A percentile compares a stretch with the other conserved stretches of the same genome.
phyloP scores from a whole-genome alignment of 2,888 invertebrate species.

The Pasiphila rectangulata region DNA sequence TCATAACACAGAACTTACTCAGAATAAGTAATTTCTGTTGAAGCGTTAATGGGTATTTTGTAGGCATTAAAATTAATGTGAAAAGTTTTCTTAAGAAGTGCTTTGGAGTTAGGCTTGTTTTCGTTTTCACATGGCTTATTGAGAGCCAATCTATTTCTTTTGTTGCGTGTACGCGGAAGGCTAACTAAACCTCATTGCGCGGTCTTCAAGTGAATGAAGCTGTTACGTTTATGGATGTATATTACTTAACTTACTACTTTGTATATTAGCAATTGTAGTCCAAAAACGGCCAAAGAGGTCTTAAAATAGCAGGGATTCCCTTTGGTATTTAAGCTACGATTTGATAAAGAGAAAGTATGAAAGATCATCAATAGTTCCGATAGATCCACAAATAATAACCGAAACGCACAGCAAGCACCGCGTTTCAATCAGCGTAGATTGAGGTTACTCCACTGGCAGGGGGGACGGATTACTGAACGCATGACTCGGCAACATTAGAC shows the following conservation, averaged over 20 bases:
- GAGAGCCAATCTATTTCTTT: conserved; percentile 15
- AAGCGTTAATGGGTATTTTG: conserved; percentile 12
- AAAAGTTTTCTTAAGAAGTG: conserved; percentile 12
- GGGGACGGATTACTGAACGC: conserved; percentile 58
- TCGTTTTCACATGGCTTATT: conserved; percentile 16
- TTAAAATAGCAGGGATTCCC: no score
- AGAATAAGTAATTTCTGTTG: conserved; percentile 10
- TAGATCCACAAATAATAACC: conserved; percentile 33
- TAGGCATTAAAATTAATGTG: conserved; percentile 12
- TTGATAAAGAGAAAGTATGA: no score
- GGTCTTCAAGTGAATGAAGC: conserved; percentile 16
- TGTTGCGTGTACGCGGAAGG: conserved; percentile 20
- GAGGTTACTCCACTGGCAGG: conserved; percentile 43
- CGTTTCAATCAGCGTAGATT: conserved; percentile 73
- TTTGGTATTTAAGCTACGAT: background rate
- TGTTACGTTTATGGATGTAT: conserved; percentile 12
- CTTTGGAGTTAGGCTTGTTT: conserved; percentile 10
- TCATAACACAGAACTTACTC: conserved; percentile 14
- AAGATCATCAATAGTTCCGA: background rate
- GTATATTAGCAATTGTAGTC: no score
- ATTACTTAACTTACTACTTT: background rate
- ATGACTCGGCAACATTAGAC: conserved; percentile 71
- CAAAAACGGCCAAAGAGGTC: no score
- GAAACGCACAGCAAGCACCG: conserved; percentile 60
- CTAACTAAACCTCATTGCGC: conserved; percentile 12